Evolutionary conservation across 2,797 vertebrate genomes (phyloP).

Genomic region (Paratrypauchen microcephalus): DNA sequence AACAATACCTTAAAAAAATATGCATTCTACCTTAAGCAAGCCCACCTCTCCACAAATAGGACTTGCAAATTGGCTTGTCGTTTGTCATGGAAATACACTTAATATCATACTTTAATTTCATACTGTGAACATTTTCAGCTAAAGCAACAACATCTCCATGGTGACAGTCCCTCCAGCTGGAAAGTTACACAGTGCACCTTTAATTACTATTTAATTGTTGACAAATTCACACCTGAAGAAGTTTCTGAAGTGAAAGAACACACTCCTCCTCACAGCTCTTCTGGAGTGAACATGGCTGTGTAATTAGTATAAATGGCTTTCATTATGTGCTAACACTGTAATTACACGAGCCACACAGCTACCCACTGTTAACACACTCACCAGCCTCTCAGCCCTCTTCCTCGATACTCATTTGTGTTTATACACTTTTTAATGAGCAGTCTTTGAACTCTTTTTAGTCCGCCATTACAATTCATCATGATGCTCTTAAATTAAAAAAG

Average conservation of each 20-base stretch:
- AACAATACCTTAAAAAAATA: no score
- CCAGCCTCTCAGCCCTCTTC: neutral
- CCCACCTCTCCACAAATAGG: no score
- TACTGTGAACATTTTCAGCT: no score
- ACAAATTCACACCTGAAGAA: constrained; percentile 39
- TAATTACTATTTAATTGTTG: neutral
- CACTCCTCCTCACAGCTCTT: constrained; percentile 18
- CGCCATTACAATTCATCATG: neutral
- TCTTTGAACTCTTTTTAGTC: constrained; percentile 23
- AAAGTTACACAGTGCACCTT: neutral
- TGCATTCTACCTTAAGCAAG: no score
- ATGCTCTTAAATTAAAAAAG: neutral
- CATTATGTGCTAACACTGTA: constrained; percentile 65
- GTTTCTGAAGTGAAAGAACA: constrained; percentile 22
- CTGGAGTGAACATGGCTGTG: constrained; percentile 35
- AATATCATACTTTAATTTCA: no score
- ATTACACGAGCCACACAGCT: constrained; percentile 47
- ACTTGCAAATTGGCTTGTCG: no score
- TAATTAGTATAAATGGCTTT: constrained; percentile 61
- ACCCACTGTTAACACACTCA: constrained; percentile 8
- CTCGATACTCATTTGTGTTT: constrained; percentile 9
- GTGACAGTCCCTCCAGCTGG: no score
- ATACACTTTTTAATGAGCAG: constrained; percentile 32
- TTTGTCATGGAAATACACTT: no score
- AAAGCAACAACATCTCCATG: no score